Conservation (phyloP, 30 jellyfish, hydroid and myxozoan genomes). For the Chrysaora quinquecirrha region DNA sequence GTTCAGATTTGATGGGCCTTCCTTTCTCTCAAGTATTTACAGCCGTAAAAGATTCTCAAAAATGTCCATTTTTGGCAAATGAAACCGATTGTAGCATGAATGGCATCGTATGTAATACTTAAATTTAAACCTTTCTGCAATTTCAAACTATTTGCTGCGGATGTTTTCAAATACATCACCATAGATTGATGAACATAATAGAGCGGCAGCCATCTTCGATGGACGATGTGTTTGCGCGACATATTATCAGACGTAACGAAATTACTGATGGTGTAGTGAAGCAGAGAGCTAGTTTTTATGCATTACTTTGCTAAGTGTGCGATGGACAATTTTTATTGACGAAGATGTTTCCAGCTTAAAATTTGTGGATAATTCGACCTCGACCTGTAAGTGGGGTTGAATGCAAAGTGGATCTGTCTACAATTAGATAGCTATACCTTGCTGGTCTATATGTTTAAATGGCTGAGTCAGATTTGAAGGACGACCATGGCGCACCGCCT, state of each 20-base stretch:
- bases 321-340: neutral
- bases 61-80: too few species aligned
- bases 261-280: neutral
- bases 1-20: constrained; percentile 80
- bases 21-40: constrained; percentile 31
- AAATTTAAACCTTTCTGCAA: too few species aligned
- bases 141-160: too few species aligned
- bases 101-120: neutral
- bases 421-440: too few species aligned
- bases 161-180: too few species aligned
- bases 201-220: constrained; percentile 76
- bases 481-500: constrained; percentile 90
- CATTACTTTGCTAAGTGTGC: constrained; percentile 14
- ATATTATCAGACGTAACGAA: constrained; percentile 67
- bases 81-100: neutral
- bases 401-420: constrained; percentile 27
- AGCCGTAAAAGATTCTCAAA: too few species aligned
- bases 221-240: constrained; percentile 76
- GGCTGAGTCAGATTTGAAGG: constrained; percentile 94
- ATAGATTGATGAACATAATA: too few species aligned
- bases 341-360: constrained; percentile 57
- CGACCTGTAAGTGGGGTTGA: too few species aligned
- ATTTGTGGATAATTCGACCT: too few species aligned
- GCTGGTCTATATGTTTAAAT: too few species aligned
- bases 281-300: neutral